phyloP scores from a whole-genome alignment of 2,888 invertebrate genomes.

The Meliscaeva auricollis region DNA sequence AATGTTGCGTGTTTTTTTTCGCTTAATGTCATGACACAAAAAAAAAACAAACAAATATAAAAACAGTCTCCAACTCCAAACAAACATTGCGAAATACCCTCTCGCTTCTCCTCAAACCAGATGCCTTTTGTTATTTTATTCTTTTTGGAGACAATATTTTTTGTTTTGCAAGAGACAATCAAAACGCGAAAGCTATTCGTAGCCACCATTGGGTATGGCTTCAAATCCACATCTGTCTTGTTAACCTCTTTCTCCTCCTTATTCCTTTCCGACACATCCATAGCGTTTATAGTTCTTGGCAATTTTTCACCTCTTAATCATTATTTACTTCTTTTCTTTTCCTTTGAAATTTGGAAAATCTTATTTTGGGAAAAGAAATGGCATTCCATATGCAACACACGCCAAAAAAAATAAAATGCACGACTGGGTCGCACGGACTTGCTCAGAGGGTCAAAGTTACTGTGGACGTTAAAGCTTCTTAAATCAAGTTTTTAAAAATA shows the following conservation, averaged over 20 bases:
- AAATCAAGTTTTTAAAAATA: too few species aligned
- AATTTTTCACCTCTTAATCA: constrained; percentile 72
- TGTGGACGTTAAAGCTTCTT: too few species aligned
- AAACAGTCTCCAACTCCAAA: constrained; percentile 8
- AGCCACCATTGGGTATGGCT: constrained; percentile 12
- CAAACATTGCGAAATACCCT: neutral
- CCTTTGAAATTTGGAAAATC: constrained; percentile 50
- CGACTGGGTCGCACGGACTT: too few species aligned
- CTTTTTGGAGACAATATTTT: neutral
- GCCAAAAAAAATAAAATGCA: constrained; percentile 2
- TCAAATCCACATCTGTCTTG: constrained; percentile 58
- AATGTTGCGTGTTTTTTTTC: neutral
- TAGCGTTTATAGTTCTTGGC: constrained; percentile 30
- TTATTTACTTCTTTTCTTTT: constrained; percentile 42
- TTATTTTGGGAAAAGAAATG: constrained; percentile 61
- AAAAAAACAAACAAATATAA: too few species aligned
- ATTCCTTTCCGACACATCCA: neutral
- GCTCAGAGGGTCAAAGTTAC: too few species aligned
- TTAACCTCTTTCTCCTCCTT: neutral
- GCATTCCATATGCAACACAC: constrained; percentile 30
- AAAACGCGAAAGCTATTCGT: neutral
- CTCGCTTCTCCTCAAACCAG: constrained; percentile 15
- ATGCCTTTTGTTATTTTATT: constrained; percentile 40
- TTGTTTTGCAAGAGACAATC: neutral
- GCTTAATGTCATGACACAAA: constrained; percentile 32